Evolutionary conservation across 2,113 vertebrate species (phyloP), one percentile per base, ranked within the genome.

Genomic region (Polyodon spathula): DNA sequence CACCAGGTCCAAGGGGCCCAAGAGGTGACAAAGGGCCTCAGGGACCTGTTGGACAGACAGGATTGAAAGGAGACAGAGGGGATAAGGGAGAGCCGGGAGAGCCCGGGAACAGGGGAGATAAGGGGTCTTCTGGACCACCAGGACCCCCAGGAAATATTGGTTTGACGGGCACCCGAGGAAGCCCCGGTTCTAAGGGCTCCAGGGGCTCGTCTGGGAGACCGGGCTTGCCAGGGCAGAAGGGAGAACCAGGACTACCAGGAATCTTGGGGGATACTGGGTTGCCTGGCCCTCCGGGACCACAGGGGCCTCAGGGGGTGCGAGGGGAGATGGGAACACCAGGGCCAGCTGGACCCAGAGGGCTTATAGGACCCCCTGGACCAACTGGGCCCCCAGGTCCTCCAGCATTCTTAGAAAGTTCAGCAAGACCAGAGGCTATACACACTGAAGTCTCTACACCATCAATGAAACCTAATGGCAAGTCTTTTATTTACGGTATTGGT

Each of bases 121-220:
- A 86, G 63, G 95, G 95, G 40, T 71, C 77, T 14, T 52, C 78
- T 8, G 95, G 95, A 55, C 84, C 82, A 4, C 61, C 74, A 0
- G 95, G 95, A 14, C 78, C 89, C 15, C 86, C 89, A 40, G 95
- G 95, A 71, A 80, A 91, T 54, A 93, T 88, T 56, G 95, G 94
- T 50, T 68, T 82, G 51, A 92, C 90, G 61, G 95, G 95, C 37
- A 82, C 88, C 59, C 89, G 88, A 70, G 95, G 95, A 66, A 86
- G 73, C 0, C 86, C 91, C 2, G 95, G 95, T 11, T 80, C 90
- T 40, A 98, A 96, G 80, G 95, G 94, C 59, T 88, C 90, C 58
- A 84, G 91, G 38, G 95, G 95, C n/a, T 96, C 95, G 51, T 89
- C 93, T 1, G 95, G 94, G 55, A 90, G 93, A 75, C 89, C 91